These are phyloP conservation scores for Sporophila hypoxantha DNA, from an alignment of 2,113 vertebrate genomes.

Conservation along the genomic window DNA sequence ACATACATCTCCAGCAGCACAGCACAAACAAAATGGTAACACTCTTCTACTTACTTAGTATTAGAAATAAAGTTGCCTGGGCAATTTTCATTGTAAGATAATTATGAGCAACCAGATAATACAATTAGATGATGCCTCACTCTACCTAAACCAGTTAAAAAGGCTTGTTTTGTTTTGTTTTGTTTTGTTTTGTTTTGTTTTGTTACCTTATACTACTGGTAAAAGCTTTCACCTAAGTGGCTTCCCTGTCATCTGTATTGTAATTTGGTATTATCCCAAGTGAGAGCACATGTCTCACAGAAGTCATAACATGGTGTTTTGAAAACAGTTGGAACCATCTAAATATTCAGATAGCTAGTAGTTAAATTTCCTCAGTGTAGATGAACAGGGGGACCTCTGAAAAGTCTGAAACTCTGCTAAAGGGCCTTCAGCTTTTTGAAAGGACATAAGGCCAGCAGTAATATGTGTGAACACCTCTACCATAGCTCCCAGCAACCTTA, in stretches of 20 bases:
- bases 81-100: background rate
- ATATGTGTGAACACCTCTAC: background rate
- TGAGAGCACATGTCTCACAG: background rate
- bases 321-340: background rate
- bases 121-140: background rate
- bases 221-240: background rate
- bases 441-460: background rate
- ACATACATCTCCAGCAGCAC: background rate
- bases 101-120: background rate
- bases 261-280: background rate
- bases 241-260: background rate
- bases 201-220: background rate
- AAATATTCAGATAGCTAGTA: background rate
- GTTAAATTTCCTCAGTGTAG: background rate
- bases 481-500: background rate
- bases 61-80: background rate
- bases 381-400: background rate
- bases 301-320: background rate
- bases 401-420: background rate
- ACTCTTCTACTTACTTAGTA: background rate
- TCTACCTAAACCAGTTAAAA: background rate
- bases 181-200: background rate
- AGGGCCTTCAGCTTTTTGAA: background rate
- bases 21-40: background rate
- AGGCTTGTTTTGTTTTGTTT: fast-evolving